Evolutionary conservation across 1,140 invertebrate species (phyloP).

Genomic region (Kradibia gibbosae): DNA sequence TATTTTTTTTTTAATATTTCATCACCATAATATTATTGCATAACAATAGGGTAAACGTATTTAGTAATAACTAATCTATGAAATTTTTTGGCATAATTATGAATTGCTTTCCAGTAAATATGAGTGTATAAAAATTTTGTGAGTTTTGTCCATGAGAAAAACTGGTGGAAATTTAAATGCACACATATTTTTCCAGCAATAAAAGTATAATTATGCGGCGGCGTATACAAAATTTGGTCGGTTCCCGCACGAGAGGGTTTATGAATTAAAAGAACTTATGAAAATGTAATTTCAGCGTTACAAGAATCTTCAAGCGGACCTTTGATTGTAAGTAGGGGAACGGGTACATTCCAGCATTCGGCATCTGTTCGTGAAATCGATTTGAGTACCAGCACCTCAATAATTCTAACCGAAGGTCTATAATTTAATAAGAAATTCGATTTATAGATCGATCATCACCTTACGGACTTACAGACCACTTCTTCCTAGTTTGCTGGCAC

Average conservation of each 20-base stretch:
- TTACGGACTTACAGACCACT: not conserved
- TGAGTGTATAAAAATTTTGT: too few relatives aligned
- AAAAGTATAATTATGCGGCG: not conserved
- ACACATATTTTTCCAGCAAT: too few relatives aligned
- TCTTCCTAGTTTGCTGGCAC: not conserved
- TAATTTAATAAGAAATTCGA: slow-evolving; percentile 39
- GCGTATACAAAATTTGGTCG: not conserved
- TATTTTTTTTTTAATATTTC: too few relatives aligned
- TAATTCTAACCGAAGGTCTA: slow-evolving; percentile 18
- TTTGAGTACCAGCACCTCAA: not conserved
- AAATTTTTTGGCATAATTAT: too few relatives aligned
- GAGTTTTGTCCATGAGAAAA: too few relatives aligned
- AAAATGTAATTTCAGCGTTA: not conserved
- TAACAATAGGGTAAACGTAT: too few relatives aligned
- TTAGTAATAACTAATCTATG: too few relatives aligned
- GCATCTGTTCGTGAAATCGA: slow-evolving; percentile 2
- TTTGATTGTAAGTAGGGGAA: not conserved
- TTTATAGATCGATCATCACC: not conserved
- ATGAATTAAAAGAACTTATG: not conserved
- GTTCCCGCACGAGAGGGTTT: not conserved
- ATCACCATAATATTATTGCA: too few relatives aligned
- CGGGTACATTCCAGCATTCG: not conserved
- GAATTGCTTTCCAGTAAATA: too few relatives aligned
- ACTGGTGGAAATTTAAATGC: too few relatives aligned
- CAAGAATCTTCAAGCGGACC: not conserved